phyloP scores from a whole-genome alignment of 2,797 vertebrate genomes.

The Masticophis lateralis region DNA sequence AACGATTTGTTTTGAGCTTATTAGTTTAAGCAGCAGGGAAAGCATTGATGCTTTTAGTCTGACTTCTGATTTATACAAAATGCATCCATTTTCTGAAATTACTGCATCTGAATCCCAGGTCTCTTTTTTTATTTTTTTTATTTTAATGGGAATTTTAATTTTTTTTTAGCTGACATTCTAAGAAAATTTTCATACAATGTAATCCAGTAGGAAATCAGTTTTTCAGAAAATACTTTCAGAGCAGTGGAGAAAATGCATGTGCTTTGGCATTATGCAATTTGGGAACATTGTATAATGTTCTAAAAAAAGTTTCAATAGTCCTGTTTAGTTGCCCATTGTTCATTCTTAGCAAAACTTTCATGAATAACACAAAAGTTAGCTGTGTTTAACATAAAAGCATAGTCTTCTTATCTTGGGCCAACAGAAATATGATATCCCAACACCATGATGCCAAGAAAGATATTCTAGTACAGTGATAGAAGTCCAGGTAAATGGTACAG shows the following conservation, averaged over 20 bases:
- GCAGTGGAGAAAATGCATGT: background rate
- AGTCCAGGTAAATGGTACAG: background rate
- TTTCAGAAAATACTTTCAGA: background rate
- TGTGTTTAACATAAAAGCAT: background rate
- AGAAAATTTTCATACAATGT: background rate
- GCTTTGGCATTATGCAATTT: background rate
- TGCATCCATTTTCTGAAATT: background rate
- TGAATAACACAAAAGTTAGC: background rate
- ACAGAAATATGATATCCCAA: background rate
- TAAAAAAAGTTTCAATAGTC: background rate
- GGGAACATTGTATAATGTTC: background rate
- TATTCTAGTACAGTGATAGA: background rate
- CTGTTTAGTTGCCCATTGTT: background rate
- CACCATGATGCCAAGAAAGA: background rate
- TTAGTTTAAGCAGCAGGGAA: constrained; percentile 2
- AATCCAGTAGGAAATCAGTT: background rate
- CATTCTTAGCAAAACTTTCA: background rate
- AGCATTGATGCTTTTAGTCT: background rate
- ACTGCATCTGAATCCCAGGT: background rate
- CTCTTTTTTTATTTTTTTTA: background rate
- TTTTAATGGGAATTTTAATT: background rate
- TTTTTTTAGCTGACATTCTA: background rate
- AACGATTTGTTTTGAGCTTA: background rate
- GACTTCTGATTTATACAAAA: background rate
- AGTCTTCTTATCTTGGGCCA: background rate